Percentiles rank a stretch among this genome's conserved stretches.
Conservation (phyloP, 2,797 vertebrate genomes). For the Centropyge bicolor region DNA sequence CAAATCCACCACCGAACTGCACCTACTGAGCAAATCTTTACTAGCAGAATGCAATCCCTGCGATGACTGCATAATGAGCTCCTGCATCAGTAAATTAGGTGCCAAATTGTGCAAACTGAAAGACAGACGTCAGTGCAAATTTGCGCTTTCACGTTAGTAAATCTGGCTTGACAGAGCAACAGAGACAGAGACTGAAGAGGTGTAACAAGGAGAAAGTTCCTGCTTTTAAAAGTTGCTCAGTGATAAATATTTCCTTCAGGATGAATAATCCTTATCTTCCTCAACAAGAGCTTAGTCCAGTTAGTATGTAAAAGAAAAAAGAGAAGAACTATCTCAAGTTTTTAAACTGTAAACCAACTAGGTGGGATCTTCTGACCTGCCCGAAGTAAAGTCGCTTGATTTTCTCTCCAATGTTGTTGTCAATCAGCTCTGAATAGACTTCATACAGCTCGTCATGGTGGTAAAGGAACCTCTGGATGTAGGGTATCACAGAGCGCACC, state of each 20-base stretch:
- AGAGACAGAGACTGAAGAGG: neutral
- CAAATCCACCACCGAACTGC: neutral
- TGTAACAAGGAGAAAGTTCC: neutral
- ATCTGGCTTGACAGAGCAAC: neutral
- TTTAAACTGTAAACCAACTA: neutral
- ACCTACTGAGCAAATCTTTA: neutral
- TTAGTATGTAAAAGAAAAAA: neutral
- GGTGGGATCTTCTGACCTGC: conserved; percentile 75
- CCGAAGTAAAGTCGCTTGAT: conserved; percentile 77
- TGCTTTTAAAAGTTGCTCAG: neutral
- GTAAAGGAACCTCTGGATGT: conserved; percentile 86
- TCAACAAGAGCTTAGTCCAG: neutral
- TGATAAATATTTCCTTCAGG: neutral
- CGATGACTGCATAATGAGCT: neutral
- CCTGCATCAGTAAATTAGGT: neutral
- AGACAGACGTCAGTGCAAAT: neutral
- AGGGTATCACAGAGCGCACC: conserved; percentile 80
- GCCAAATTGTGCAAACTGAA: neutral
- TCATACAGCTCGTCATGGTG: conserved; percentile 75
- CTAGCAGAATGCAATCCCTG: neutral
- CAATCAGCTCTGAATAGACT: conserved; percentile 77
- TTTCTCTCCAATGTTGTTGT: conserved; percentile 72
- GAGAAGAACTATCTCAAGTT: neutral
- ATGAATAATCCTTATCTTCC: neutral
- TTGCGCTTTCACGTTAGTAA: neutral